These are phyloP conservation scores for Drosophila kepulauana DNA, from an alignment of 1,140 invertebrate genomes.

Conservation along the genomic window DNA sequence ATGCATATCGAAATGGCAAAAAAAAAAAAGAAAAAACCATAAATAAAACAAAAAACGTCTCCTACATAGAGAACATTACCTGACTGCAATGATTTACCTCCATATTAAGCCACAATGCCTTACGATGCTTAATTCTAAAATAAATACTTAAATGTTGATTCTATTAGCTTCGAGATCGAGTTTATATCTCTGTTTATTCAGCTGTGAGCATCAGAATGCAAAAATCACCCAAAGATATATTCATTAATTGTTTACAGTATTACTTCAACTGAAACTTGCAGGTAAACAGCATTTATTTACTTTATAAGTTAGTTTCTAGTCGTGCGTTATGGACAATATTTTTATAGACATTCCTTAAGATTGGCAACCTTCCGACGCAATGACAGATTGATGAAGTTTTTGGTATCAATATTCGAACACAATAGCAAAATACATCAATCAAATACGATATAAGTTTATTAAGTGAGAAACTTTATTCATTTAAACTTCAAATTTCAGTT, in stretches of 20 bases:
- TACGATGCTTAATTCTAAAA: background rate
- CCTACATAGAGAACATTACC: constrained; percentile 11
- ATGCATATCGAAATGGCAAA: constrained; percentile 59
- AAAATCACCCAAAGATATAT: constrained; percentile 12
- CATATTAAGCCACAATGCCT: background rate
- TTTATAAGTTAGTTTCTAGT: background rate
- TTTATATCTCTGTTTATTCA: constrained; percentile 17
- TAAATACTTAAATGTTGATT: constrained; percentile 17
- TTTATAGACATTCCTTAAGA: background rate
- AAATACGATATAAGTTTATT: too few species aligned
- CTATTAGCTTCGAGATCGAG: constrained; percentile 2
- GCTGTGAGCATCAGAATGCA: constrained; percentile 17
- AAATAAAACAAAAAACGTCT: background rate
- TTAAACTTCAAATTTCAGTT: too few species aligned
- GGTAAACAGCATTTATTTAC: constrained; percentile 9
- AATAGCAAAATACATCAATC: too few species aligned
- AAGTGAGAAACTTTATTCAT: too few species aligned
- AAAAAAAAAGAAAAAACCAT: too few species aligned
- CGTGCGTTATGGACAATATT: background rate
- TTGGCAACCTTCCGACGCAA: background rate
- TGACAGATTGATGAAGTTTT: background rate
- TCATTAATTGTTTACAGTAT: constrained; percentile 5
- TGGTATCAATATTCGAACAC: too few species aligned
- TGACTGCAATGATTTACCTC: background rate
- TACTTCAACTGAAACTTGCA: constrained; percentile 20